These are phyloP conservation scores for Phoxinus phoxinus DNA, from an alignment of 2,113 vertebrate genomes.

Conservation along the genomic window DNA sequence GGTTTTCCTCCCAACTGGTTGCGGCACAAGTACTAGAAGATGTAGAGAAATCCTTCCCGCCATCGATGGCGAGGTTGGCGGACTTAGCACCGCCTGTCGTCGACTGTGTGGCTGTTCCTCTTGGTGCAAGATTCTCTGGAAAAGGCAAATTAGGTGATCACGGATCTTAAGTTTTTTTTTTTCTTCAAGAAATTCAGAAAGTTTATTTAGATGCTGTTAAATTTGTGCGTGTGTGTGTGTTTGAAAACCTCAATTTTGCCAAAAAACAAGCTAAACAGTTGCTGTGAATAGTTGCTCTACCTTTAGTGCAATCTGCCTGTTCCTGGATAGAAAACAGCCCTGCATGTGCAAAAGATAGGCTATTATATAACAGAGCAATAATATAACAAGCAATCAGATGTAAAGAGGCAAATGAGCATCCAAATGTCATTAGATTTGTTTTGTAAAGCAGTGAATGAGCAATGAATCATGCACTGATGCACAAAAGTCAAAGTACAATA, in stretches of 20 bases:
- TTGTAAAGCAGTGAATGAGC: background rate
- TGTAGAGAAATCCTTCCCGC: background rate
- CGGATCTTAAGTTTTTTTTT: background rate
- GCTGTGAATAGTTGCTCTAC: background rate
- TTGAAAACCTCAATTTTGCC: background rate
- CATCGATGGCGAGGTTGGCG: background rate
- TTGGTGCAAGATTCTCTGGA: background rate
- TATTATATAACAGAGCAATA: background rate
- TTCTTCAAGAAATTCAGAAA: background rate
- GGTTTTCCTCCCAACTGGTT: accelerated
- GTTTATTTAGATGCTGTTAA: background rate
- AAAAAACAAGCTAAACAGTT: too few species aligned
- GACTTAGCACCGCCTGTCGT: background rate
- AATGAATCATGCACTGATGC: background rate
- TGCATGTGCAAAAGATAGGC: background rate
- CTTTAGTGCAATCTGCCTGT: background rate
- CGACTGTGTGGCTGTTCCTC: background rate
- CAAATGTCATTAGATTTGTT: background rate
- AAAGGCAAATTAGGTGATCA: background rate
- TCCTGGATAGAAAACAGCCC: background rate
- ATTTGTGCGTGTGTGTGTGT: background rate
- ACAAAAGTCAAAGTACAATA: background rate
- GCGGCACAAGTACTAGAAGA: background rate
- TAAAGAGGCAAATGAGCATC: background rate
- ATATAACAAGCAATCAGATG: background rate